Base-by-base conservation (phyloP, 64 coral and sea anemone genomes). In the Catalaphyllia jardinei region DNA sequence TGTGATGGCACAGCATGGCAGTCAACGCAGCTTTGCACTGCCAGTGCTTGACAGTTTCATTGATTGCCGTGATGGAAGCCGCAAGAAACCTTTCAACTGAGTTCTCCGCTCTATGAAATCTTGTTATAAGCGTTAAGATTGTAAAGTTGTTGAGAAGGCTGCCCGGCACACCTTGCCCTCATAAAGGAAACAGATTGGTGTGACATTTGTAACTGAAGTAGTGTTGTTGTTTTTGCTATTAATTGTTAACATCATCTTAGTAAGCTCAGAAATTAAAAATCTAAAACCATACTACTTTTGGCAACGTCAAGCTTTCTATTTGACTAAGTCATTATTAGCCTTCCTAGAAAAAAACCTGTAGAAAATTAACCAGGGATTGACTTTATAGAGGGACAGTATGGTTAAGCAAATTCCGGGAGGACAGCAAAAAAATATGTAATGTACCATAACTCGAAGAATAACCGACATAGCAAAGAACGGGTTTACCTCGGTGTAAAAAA, bases 1-100 rank as follows among this genome's bases (percentile, higher is more conserved):
- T 93, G 71, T 94, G 92, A 25, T 98, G 96, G 28, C 96, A 98
- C 50, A 98, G 84, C 30, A 93, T 28, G 8, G 83, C 87, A 13
- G 50, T 78, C 6, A 98, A 55, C 20, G 88, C 60, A 39, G 73
- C 46, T n/a, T 62, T 71, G 27, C 96, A 98, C 22, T 84, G 59
- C 11, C 38, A 28, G 7, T 71, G 78, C 27, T 27, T 80, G 54
- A 80, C 78, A 80, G 16, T 60, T 33, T 60, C 16, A 4, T 62
- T 17, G 15, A 80, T 80, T 29, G 57, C 27, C 27, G 78, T 80
- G 52, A 80, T 16, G 9, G 54, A 29, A 57, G 55, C 29, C 16
- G 31, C 10, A 31, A 80, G 29, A 31, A 9, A 2, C 0, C 57
- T 61, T 62, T 80, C 78, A 31, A 62, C 28, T 20, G 14, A 18